Conservation (phyloP, 2,888 invertebrate genomes). For the Leucozona laternaria region DNA sequence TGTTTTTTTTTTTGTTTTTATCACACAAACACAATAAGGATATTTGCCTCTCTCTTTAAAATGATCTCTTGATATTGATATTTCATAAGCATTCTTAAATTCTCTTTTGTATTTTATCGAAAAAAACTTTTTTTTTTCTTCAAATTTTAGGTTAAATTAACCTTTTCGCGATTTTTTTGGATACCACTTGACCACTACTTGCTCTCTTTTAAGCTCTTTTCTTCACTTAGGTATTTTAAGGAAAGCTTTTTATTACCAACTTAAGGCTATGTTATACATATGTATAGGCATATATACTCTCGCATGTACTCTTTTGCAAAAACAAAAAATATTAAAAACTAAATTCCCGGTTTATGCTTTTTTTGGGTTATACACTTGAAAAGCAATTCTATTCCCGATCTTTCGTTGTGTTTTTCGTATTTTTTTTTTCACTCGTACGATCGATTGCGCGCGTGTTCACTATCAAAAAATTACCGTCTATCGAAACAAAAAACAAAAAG, state of each 20-base stretch:
- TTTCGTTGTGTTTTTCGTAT: neutral
- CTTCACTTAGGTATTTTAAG: constrained; percentile 13
- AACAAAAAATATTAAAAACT: neutral
- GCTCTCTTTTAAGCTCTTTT: constrained; percentile 16
- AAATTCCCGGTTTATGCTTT: constrained; percentile 28
- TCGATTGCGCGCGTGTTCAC: constrained; percentile 46
- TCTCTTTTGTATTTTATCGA: constrained; percentile 25
- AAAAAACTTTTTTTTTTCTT: neutral
- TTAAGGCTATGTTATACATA: neutral
- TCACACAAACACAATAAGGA: constrained; percentile 2
- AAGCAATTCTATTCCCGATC: constrained; percentile 11
- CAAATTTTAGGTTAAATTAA: constrained; percentile 17
- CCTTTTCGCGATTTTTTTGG: constrained; percentile 3
- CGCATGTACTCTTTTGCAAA: constrained; percentile 16
- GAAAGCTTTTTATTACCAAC: constrained; percentile 33
- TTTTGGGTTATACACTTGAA: neutral
- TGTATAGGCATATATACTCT: neutral
- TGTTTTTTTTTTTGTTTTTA: neutral
- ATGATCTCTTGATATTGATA: constrained; percentile 13
- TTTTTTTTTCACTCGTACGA: neutral
- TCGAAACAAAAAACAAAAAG: constrained; percentile 5
- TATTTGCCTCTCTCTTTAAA: neutral
- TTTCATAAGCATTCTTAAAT: constrained; percentile 1
- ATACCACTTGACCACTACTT: constrained; percentile 4
- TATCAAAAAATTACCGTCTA: constrained; percentile 35